Conservation (phyloP, 2,797 vertebrate species). For the Eremophila alpestris region DNA sequence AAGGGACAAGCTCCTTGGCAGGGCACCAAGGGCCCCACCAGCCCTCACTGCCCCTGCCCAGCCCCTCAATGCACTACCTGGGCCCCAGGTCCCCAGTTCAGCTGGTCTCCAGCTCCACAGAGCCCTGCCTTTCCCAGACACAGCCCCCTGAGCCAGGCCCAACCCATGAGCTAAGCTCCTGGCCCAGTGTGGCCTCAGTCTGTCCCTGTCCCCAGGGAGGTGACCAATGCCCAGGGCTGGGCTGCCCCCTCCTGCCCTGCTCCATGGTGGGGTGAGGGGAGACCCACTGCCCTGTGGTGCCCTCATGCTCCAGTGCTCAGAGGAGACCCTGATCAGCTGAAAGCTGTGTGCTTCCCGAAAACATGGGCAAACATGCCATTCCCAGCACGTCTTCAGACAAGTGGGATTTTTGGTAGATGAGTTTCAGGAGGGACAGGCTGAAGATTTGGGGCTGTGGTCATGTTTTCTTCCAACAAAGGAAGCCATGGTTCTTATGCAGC, state of each 20-base stretch:
- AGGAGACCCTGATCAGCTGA: neutral
- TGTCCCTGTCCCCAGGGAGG: neutral
- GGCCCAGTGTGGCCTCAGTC: neutral
- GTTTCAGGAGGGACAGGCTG: neutral
- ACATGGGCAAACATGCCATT: neutral
- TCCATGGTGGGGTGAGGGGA: neutral
- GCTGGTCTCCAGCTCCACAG: neutral
- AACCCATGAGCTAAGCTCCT: accelerated
- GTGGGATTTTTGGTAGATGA: neutral
- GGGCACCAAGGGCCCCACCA: neutral
- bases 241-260: neutral
- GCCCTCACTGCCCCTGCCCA: neutral
- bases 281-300: accelerated
- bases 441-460: neutral
- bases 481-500: neutral
- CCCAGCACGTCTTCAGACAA: neutral
- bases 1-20: neutral
- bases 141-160: accelerated
- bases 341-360: neutral
- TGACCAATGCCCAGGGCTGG: accelerated
- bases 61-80: no score
- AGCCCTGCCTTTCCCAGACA: neutral
- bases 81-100: neutral
- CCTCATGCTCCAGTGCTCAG: neutral
- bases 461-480: neutral